Evolutionary conservation across 2,797 vertebrate species (phyloP), one percentile per base, ranked within the genome.

Genomic region (Delichon dasypus): DNA sequence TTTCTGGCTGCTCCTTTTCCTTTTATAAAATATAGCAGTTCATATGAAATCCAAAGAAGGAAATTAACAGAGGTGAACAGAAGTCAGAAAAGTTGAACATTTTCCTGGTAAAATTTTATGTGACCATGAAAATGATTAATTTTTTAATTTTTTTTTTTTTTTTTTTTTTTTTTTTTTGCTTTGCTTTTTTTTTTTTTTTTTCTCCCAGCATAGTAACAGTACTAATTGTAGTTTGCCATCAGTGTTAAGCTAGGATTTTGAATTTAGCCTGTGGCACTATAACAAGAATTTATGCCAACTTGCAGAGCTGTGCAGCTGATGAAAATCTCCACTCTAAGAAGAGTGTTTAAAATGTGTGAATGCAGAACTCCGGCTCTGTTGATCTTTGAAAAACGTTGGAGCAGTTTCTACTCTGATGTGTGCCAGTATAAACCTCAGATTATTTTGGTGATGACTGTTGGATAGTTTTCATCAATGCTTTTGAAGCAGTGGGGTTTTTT

Each of bases 231-330:
- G 73, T 84, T 94, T 89, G 40, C 87, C 57, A 51, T 81, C 77
- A 80, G 5, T 64, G 36, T 89, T 89, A 76, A 85, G 71, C 76
- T 78, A 76, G 47, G 65, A 85, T 92, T 95, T 93, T 93, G 85
- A 88, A 78, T 95, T 91, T 91, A 91, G 90, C 85, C 80, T 0
- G 0, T 89, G 79, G 87, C 91, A 78, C 12, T 84, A 27, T 85
- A 93, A 75, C 72, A 85, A 87, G 90, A 88, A 78, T 22, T 94
- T 90, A 61, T 55, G 90, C 92, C 90, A 94, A 61, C 62, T 94
- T 93, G 67, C 70, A 85, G 76, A 11, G 3, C 71, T 82, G 58
- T 90, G 64, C 85, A 92, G 77, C 77, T 96, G 91, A 81, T 81
- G 57, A 86, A 90, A 95, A 77, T 11, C 40, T 61, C 38, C 1